A percentile compares a stretch with the other conserved stretches of the same genome.
phyloP scores from a whole-genome alignment of 2,888 invertebrate species.

The Lochmaea capreae region DNA sequence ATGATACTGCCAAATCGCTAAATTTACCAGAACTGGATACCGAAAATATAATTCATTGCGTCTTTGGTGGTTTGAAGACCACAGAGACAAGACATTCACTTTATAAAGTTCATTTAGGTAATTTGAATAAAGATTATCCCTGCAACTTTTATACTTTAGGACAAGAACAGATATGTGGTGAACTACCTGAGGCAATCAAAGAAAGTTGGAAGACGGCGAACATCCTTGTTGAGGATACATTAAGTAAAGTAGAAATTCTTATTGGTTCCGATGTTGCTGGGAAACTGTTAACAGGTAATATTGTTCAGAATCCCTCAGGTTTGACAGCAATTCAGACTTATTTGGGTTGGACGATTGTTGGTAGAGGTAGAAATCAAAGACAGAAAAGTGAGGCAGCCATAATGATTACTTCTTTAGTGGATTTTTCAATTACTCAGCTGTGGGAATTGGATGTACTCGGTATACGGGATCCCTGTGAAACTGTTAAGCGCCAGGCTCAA shows the following conservation, averaged over 20 bases:
- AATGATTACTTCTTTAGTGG: background rate
- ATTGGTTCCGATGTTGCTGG: slow-evolving; percentile 52
- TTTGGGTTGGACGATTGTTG: slow-evolving; percentile 24
- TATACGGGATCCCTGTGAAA: slow-evolving; percentile 47
- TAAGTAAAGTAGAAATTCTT: slow-evolving; percentile 43
- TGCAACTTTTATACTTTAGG: slow-evolving; percentile 44
- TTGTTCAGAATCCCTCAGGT: slow-evolving; percentile 44
- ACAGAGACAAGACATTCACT: slow-evolving; percentile 7
- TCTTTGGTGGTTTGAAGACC: slow-evolving; percentile 39
- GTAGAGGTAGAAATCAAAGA: background rate
- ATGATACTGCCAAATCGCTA: slow-evolving; percentile 31
- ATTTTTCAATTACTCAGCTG: slow-evolving; percentile 21
- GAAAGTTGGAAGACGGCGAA: slow-evolving; percentile 41
- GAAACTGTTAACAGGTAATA: slow-evolving; percentile 48
- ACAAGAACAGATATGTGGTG: slow-evolving; percentile 37
- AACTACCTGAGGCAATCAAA: slow-evolving; percentile 35
- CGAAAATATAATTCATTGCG: slow-evolving; percentile 33
- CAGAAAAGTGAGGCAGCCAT: background rate
- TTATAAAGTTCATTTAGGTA: slow-evolving; percentile 25
- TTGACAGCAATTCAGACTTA: slow-evolving; percentile 47
- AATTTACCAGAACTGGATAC: slow-evolving; percentile 31
- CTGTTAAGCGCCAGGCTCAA: background rate
- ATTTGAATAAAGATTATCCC: slow-evolving; percentile 26
- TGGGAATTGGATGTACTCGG: slow-evolving; percentile 54
- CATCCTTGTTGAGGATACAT: slow-evolving; percentile 34